Conservation (phyloP, 2,888 invertebrate species). For the Lepas anatifera region DNA sequence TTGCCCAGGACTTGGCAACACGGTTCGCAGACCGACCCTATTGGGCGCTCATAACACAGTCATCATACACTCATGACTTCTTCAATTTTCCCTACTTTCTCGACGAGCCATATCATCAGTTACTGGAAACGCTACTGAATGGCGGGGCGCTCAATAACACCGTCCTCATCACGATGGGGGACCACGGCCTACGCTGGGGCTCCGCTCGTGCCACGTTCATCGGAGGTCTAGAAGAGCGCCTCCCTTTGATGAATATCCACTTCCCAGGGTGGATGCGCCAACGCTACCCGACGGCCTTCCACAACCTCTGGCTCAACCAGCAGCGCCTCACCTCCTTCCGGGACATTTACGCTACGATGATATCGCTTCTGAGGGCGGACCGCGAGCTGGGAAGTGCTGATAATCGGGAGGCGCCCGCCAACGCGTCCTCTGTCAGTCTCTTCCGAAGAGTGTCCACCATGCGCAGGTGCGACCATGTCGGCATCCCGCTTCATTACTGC, state of each 20-base stretch:
- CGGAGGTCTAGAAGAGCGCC: constrained; percentile 39
- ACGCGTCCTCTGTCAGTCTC: constrained; percentile 53
- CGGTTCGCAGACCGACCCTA: constrained; percentile 41
- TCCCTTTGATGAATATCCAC: constrained; percentile 63
- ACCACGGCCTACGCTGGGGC: constrained; percentile 84
- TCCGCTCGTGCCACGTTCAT: constrained; percentile 61
- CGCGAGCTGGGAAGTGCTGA: constrained; percentile 2
- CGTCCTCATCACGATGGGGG: constrained; percentile 59
- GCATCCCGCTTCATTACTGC: constrained; percentile 74
- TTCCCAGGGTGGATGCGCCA: constrained; percentile 58
- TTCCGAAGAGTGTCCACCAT: constrained; percentile 57
- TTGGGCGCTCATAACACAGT: not conserved
- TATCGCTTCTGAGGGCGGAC: constrained; percentile 44
- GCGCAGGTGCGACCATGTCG: constrained; percentile 63
- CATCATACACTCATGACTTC: constrained; percentile 69
- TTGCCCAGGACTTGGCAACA: constrained; percentile 55
- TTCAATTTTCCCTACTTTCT: constrained; percentile 63
- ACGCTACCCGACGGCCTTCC: constrained; percentile 47
- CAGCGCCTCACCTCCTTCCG: constrained; percentile 66
- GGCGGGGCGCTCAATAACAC: constrained; percentile 50
- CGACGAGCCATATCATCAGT: constrained; percentile 49
- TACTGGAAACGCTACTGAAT: constrained; percentile 44
- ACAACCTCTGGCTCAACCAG: constrained; percentile 52
- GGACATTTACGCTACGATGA: constrained; percentile 67
- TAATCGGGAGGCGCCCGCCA: constrained; percentile 10